Base-by-base conservation (phyloP, 2,888 invertebrate genomes). In the Lithophane ornitopus region DNA sequence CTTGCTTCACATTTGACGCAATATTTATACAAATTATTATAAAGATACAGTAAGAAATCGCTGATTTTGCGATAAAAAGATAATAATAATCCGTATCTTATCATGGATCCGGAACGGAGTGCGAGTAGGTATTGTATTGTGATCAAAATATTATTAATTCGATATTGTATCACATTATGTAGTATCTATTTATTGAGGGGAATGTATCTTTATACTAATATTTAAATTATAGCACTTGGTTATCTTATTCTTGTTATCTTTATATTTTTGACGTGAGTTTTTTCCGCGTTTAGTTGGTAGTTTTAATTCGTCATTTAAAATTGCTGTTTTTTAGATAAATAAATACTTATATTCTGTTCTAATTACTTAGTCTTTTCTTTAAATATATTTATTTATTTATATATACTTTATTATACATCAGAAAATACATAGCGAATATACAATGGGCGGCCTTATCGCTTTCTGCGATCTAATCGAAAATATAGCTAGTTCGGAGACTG, bases 11-110 rank as follows among this genome's bases (percentile, higher is more conserved):
- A 74, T 41, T 81, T 81, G 46, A 66, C 82, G 61, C 78, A 78
- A 78, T 82, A 82, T 77, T 81, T 63, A 82, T 66, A 61, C 39
- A 61, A 65, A 81, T 75, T 49, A 76, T 81, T 66, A 28, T 34
- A 66, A 66, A 61, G 54, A 75, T 75, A 78, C 28, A 61, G 2
- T 61, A 66, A 81, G n/a, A 69, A 82, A 65, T 65, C 78, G 78
- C 58, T 77, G 83, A 66, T 80, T 82, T 69, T 19, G 11, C n/a
- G 81, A 65, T 77, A 77, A 46, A 39, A 39, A 39, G 77, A 58
- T 82, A 41, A 54, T 19, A 16, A 34, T 63, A 59, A 62, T 65
- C 49, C 14, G 0, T 49, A 84, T 73, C 74, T 80, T 80, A 84
- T 84, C 80, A 52, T 28, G n/a, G 54, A 81, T 63, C 62, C 34